Evolutionary conservation across 2,888 invertebrate species (phyloP), one percentile per base, ranked within the genome.

Genomic region (Cephalotes varians): DNA sequence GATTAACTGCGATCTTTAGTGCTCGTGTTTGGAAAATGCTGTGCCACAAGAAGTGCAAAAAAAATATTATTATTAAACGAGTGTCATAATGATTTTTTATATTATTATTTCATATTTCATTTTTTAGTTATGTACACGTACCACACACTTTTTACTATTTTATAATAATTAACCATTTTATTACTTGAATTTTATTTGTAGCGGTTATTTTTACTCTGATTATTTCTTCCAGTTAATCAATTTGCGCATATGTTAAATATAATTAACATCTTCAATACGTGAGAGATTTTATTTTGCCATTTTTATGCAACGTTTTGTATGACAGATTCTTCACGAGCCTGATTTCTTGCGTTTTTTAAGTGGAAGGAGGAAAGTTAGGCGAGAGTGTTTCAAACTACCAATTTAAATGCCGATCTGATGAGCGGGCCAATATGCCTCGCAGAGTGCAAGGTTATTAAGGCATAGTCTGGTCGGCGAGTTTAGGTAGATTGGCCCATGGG

Each of bases 361-460:
- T 58, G 83, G 77, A 62, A 69, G 64, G 81, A 83, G 85, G 77
- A 54, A 87, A 83, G 81, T 73, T 85, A 72, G 69, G 74, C 76
- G 83, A 31, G 72, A 74, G 76, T 82, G 58, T 83, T 82, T 82
- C 58, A 73, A 86, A 77, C 81, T 80, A 82, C 83, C 87, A 87
- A 87, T 88, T 83, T 86, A 85, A 87, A 87, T 85, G 84, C 84
- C 84, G 77, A 86, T 84, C 88, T 80, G 74, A 83, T 83, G 87
- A 86, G 81, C 76, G 58, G 69, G 82, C 64, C 87, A 82, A 87
- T 87, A 83, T 31, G 54, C 58, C 71, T 58, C 85, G 65, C 77
- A 72, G 79, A 84, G 86, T 86, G 85, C 88, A 86, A 85, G 85
- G 81, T 86, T 86, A 88, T 86, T 88, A 87, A 88, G 80, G 49